Percentiles rank a stretch among this genome's conserved stretches.
phyloP scores from a whole-genome alignment of 1,140 invertebrate genomes.

The Drosophila yakuba region DNA sequence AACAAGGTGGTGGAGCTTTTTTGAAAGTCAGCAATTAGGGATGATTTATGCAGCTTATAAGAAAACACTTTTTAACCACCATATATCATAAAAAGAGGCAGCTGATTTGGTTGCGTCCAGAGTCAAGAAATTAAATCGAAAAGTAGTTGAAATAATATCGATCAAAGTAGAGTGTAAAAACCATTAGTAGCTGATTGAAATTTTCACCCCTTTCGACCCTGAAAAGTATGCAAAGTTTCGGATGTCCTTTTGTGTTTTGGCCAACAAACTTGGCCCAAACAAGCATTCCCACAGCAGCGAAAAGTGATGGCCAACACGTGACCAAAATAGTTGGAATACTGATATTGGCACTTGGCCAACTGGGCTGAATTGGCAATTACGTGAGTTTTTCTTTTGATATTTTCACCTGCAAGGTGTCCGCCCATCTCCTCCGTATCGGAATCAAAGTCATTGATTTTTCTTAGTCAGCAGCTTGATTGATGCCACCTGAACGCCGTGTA shows the following conservation, averaged over 20 bases:
- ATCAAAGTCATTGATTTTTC: slow-evolving; percentile 75
- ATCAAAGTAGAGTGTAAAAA: neutral
- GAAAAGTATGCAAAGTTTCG: slow-evolving; percentile 54
- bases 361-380: slow-evolving; percentile 64
- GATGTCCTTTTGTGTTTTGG: slow-evolving; percentile 21
- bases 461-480: slow-evolving; percentile 40
- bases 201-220: slow-evolving; percentile 36
- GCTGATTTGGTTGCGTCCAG: neutral
- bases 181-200: neutral
- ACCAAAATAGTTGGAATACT: slow-evolving; percentile 15
- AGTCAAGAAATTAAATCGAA: no score
- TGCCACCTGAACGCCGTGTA: slow-evolving; percentile 29
- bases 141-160: no score
- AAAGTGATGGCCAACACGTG: slow-evolving; percentile 57
- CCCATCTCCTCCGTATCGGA: slow-evolving; percentile 16
- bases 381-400: slow-evolving; percentile 22
- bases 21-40: slow-evolving; percentile 12
- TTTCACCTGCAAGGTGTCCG: slow-evolving; percentile 44
- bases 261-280: slow-evolving; percentile 29
- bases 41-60: slow-evolving; percentile 13
- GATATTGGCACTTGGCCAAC: slow-evolving; percentile 60
- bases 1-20: slow-evolving; percentile 2
- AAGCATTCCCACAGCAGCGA: slow-evolving; percentile 6
- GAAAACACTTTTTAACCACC: neutral
- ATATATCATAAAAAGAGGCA: neutral